Conservation (phyloP, 2,113 vertebrate species). For the Thalassarche chlororhynchos region DNA sequence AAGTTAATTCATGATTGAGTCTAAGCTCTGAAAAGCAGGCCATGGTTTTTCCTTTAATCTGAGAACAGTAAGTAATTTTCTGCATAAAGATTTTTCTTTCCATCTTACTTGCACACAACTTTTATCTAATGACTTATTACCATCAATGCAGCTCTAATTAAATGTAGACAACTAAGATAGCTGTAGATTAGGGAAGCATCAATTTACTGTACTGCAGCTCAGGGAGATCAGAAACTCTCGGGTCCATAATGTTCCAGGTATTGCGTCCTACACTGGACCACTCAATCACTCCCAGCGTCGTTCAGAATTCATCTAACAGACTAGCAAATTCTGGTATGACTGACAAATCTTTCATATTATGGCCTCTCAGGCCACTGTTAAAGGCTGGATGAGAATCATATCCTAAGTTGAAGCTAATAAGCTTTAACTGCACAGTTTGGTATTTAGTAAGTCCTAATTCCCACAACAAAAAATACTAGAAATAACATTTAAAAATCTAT, state of each 20-base stretch:
- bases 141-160: not conserved
- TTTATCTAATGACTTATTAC: not conserved
- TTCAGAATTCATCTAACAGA: not conserved
- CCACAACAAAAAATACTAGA: not conserved
- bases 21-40: not conserved
- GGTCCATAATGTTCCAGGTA: not conserved
- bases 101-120: not conserved
- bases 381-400: not conserved
- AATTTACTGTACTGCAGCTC: not conserved
- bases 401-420: not conserved
- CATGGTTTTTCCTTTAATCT: not conserved
- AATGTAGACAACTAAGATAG: not conserved
- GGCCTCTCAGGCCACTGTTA: not conserved
- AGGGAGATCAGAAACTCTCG: not conserved
- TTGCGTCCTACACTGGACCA: not conserved
- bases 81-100: not conserved
- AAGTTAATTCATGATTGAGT: not conserved
- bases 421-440: not conserved
- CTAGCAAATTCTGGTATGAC: not conserved
- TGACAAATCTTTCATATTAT: not conserved
- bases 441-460: not conserved
- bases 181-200: not conserved
- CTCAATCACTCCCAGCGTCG: not conserved
- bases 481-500: not conserved
- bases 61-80: not conserved